Conservation (phyloP, 2,113 vertebrate genomes). For the Phalacrocorax carbo region DNA sequence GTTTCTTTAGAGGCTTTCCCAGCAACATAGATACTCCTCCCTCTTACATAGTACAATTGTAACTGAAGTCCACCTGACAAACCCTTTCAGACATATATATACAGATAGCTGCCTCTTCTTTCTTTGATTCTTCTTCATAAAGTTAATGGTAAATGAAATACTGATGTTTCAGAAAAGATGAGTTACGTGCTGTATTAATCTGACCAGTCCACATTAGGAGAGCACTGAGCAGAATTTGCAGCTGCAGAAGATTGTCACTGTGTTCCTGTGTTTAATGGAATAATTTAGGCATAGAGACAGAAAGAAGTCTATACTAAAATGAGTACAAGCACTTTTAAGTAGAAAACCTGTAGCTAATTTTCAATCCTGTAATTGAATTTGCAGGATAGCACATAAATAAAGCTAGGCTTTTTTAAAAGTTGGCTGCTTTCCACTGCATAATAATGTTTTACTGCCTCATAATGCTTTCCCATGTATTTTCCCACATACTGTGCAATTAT, state of each 20-base stretch:
- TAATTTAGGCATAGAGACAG: constrained; percentile 35
- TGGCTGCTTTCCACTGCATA: not conserved
- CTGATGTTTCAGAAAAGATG: not conserved
- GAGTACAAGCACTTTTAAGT: constrained; percentile 49
- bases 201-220: not conserved
- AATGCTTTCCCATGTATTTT: not conserved
- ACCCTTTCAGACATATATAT: not conserved
- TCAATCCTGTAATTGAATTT: constrained; percentile 53
- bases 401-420: not conserved
- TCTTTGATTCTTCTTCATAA: not conserved
- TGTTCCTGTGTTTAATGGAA: constrained; percentile 41
- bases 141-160: constrained; percentile 26
- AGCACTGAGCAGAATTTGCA: constrained; percentile 16
- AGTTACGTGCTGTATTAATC: not conserved
- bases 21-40: not conserved
- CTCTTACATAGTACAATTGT: fast-evolving
- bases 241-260: not conserved
- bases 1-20: not conserved
- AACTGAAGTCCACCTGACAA: not conserved
- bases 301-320: constrained; percentile 40
- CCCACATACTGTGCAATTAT: not conserved
- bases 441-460: not conserved
- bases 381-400: constrained; percentile 49
- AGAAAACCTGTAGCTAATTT: constrained; percentile 66
- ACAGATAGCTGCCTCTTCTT: not conserved